Percentiles rank a stretch among this genome's conserved stretches.
Conservation (phyloP, 2,888 invertebrate genomes). For the Nemotelus nigrinus region DNA sequence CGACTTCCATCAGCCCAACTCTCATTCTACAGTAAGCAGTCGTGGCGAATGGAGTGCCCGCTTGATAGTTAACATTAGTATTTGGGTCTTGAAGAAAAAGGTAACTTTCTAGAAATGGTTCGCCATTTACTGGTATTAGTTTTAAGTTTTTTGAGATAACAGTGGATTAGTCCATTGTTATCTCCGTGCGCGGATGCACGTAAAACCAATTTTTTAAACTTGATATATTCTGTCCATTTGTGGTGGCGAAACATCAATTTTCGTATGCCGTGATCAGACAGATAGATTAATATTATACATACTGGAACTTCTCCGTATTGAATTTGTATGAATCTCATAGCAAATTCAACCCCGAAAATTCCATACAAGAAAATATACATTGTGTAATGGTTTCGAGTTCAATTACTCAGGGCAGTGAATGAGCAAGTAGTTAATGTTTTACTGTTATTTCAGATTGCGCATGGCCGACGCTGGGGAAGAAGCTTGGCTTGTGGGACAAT, state of each 20-base stretch:
- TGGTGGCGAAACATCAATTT: conserved; percentile 60
- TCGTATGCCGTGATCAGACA: conserved; percentile 63
- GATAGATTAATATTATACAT: conserved; percentile 59
- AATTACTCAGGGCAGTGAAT: background rate
- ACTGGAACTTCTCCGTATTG: conserved; percentile 63
- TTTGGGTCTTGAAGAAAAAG: conserved; percentile 3
- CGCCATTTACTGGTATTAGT: background rate
- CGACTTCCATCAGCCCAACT: background rate
- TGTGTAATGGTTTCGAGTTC: no score
- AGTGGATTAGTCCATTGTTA: background rate
- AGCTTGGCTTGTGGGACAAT: no score
- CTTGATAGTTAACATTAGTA: background rate
- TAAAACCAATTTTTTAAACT: conserved; percentile 13
- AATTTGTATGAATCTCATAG: conserved; percentile 56
- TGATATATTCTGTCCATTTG: conserved; percentile 62
- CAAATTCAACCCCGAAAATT: conserved; percentile 64
- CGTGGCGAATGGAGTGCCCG: conserved; percentile 1
- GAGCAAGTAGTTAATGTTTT: background rate
- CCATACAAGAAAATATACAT: conserved; percentile 55
- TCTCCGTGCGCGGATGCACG: background rate
- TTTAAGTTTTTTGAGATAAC: background rate
- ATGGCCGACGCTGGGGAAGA: background rate
- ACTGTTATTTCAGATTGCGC: background rate
- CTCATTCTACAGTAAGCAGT: background rate
- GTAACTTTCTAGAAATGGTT: conserved; percentile 13